Evolutionary conservation across 2,797 vertebrate genomes (phyloP), one percentile per base, ranked within the genome.

Genomic region (Characodon lateralis): DNA sequence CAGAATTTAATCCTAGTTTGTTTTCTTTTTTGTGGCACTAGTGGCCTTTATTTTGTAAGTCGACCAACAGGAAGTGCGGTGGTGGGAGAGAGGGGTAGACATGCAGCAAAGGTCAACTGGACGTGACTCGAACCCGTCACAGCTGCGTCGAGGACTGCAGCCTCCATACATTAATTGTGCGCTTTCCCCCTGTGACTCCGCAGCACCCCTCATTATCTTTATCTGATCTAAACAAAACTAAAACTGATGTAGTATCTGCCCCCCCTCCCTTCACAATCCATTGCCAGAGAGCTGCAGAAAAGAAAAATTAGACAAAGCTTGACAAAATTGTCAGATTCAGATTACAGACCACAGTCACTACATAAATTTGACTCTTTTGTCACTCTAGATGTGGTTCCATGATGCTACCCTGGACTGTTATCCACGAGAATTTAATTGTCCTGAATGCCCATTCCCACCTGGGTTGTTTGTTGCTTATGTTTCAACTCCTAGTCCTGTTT

Each of bases 391-490:
- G 66, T 69, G 41, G 41, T 69, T 69, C 41, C 41, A 69, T 46
- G 46, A 69, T 26, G 24, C 66, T 46, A 69, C 24, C 41, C 41
- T 14, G 12, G 26, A 69, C 66, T 41, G 22, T 46, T 69, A 69
- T 69, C 24, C 24, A 16, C 24, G 12, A 69, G 41, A 69, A 46
- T 69, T 69, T 46, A 69, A 69, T 69, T 69, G 46, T 41, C 66
- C 41, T 46, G 10, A 48, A 69, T 46, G 13, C 24, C 66, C 24
- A 72, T 72, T 72, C 51, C 53, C 20, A 18, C 41, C 31, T 55
- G 51, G 18, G 18, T 20, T 72, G 71, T 72, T 56, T 39, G 71
- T 35, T 55, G 51, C 66, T 69, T 69, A 69, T 69, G 41, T 69
- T 69, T 69, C 66, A 46, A 69, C 66, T 46, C 13, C 13, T 12